A percentile compares a stretch with the other conserved stretches of the same genome.
phyloP scores from a whole-genome alignment of 2,113 vertebrate genomes.

The Chamaetylas fuelleborni region DNA sequence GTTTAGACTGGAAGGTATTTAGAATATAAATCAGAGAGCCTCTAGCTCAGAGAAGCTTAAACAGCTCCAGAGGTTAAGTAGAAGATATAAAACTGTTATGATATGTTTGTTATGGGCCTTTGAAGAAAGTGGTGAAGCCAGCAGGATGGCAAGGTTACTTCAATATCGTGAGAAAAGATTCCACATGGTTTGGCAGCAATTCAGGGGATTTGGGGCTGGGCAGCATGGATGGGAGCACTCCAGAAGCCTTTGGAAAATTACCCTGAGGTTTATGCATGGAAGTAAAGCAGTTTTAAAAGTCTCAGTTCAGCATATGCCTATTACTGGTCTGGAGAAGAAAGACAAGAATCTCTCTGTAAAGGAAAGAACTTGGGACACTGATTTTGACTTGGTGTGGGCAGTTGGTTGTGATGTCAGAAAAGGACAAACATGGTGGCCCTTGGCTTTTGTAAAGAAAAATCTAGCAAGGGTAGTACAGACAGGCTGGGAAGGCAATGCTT shows the following conservation, averaged over 20 bases:
- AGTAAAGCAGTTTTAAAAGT: neutral
- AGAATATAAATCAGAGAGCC: slow-evolving; percentile 31
- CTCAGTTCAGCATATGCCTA: neutral
- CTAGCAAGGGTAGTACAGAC: neutral
- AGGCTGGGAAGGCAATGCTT: neutral
- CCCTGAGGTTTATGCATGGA: neutral
- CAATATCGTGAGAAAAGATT: neutral
- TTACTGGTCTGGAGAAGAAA: neutral
- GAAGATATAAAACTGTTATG: slow-evolving; percentile 30
- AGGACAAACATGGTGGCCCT: neutral
- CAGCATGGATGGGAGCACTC: neutral
- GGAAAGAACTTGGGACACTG: neutral
- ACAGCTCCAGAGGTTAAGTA: slow-evolving; percentile 48
- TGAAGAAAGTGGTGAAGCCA: neutral
- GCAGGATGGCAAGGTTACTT: neutral
- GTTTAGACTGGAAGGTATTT: slow-evolving; percentile 3
- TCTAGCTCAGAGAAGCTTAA: slow-evolving; percentile 1
- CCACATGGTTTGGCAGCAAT: neutral
- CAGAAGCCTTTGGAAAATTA: neutral
- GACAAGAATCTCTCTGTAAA: neutral
- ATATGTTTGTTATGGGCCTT: slow-evolving; percentile 25
- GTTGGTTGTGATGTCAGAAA: neutral
- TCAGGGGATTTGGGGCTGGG: neutral
- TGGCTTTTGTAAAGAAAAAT: neutral
- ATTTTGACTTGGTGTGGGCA: neutral